Conservation (phyloP, 92 coral and sea anemone species). For the Meandrina meandrites region DNA sequence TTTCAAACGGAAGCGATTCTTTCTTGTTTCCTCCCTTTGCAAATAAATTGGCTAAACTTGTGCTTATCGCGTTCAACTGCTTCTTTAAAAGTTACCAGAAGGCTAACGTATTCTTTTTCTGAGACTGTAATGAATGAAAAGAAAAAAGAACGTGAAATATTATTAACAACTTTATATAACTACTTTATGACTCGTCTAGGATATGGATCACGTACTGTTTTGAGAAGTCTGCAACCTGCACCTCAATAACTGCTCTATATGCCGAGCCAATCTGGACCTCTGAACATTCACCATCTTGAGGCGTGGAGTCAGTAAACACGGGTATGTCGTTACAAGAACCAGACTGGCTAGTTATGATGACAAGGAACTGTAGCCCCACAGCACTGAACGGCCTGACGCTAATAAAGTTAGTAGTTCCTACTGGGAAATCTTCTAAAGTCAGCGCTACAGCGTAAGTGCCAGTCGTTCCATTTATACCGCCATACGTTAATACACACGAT, state of each 20-base stretch:
- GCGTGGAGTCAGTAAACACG: conserved; percentile 47
- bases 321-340: conserved; percentile 41
- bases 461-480: neutral
- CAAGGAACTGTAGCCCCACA: conserved; percentile 58
- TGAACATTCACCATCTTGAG: conserved; percentile 45
- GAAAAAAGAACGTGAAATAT: neutral
- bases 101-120: too few species aligned
- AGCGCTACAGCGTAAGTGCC: conserved; percentile 63
- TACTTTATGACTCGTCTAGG: too few species aligned
- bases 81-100: too few species aligned
- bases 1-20: too few species aligned
- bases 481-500: conserved; percentile 3
- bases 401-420: conserved; percentile 31
- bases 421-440: conserved; percentile 59
- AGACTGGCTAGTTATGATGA: conserved; percentile 16
- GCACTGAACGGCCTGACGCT: conserved; percentile 49
- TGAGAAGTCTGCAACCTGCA: conserved; percentile 21
- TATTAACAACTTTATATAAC: neutral
- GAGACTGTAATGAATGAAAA: too few species aligned
- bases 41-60: too few species aligned
- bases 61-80: too few species aligned
- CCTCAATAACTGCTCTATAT: conserved; percentile 40
- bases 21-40: too few species aligned
- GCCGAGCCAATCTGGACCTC: conserved; percentile 33
- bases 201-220: conserved; percentile 17